A percentile compares a stretch with the other conserved stretches of the same genome.
Evolutionary conservation across 37 sponge, comb jelly and placozoan genomes (phyloP).

Genomic region (Diacarnus erythraeanus): DNA sequence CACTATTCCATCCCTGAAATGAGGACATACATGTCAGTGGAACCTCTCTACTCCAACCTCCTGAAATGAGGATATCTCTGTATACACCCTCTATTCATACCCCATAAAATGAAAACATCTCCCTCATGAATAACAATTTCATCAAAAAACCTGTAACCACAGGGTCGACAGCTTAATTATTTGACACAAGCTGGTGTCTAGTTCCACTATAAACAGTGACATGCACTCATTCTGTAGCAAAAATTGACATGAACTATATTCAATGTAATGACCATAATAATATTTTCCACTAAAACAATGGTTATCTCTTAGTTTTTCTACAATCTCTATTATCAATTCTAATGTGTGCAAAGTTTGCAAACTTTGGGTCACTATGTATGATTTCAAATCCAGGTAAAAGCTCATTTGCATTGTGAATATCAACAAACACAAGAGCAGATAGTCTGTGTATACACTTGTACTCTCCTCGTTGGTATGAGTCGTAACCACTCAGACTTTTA

Average conservation of each 20-base stretch:
- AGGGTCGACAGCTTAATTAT: too few relatives aligned
- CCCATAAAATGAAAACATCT: background rate
- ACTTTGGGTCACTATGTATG: too few relatives aligned
- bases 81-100: too few relatives aligned
- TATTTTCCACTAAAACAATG: too few relatives aligned
- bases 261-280: too few relatives aligned
- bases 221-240: background rate
- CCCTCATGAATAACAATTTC: background rate
- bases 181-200: background rate
- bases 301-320: background rate
- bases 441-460: background rate
- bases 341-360: background rate
- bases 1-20: too few relatives aligned
- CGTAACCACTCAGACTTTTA: background rate
- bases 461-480: background rate
- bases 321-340: background rate
- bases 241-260: background rate
- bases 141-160: background rate
- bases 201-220: too few relatives aligned
- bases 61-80: too few relatives aligned
- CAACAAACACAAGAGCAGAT: background rate
- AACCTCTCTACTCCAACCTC: too few relatives aligned
- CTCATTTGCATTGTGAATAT: background rate
- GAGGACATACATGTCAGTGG: too few relatives aligned
- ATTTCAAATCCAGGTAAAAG: background rate